phyloP scores from a whole-genome alignment of 2,888 invertebrate species.

The Ganaspis brasiliensis region DNA sequence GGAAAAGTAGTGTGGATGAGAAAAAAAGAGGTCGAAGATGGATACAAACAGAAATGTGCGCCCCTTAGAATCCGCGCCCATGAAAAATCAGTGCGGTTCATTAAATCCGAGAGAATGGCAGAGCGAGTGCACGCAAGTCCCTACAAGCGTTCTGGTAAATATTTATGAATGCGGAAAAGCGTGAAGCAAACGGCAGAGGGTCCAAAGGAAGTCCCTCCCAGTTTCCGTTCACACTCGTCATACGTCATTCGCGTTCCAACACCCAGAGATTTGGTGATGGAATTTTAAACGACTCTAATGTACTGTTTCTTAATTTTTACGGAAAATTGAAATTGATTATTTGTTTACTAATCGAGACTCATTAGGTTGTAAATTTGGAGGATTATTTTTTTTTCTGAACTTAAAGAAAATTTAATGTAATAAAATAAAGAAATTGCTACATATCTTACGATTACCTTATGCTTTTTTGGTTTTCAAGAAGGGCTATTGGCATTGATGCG shows the following conservation, averaged over 20 bases:
- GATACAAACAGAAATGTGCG: constrained; percentile 63
- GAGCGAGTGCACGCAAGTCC: constrained; percentile 54
- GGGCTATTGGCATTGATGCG: no score
- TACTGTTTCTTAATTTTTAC: not conserved
- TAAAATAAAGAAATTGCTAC: no score
- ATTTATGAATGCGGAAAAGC: constrained; percentile 76
- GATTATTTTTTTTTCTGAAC: no score
- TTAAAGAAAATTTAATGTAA: no score
- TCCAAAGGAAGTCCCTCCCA: constrained; percentile 43
- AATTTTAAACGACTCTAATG: not conserved
- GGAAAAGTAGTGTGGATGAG: constrained; percentile 40
- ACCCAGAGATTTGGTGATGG: constrained; percentile 8
- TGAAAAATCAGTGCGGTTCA: constrained; percentile 78
- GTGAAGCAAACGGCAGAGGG: constrained; percentile 62
- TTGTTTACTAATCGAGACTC: no score
- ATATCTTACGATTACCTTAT: no score
- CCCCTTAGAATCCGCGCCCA: constrained; percentile 64
- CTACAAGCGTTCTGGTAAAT: constrained; percentile 72
- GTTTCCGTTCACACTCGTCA: constrained; percentile 45
- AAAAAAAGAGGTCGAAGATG: constrained; percentile 61
- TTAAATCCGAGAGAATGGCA: constrained; percentile 76
- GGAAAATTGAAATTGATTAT: not conserved
- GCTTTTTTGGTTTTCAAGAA: no score
- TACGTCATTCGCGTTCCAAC: constrained; percentile 42
- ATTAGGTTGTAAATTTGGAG: no score